These are phyloP conservation scores for Bubo bubo DNA, from an alignment of 2,113 vertebrate genomes.

Conservation along the genomic window DNA sequence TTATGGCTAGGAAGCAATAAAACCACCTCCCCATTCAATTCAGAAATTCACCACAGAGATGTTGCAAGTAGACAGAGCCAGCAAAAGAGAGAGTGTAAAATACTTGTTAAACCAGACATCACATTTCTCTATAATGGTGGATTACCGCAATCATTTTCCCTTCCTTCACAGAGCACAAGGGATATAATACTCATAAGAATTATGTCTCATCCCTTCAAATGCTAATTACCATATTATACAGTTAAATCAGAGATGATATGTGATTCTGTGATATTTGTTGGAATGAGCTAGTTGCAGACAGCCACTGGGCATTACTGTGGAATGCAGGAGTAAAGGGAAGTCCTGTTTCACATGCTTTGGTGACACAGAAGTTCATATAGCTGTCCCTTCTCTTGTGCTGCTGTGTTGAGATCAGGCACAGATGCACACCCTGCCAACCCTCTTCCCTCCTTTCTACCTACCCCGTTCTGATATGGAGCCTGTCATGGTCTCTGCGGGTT, in stretches of 20 bases:
- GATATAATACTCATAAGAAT: neutral
- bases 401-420: neutral
- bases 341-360: neutral
- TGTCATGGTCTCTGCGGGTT: neutral
- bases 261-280: neutral
- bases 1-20: constrained; percentile 10
- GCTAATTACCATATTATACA: neutral
- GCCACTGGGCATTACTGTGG: neutral
- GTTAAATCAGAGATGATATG: neutral
- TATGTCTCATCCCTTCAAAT: neutral
- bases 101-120: neutral
- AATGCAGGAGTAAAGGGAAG: neutral
- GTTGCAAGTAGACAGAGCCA: neutral
- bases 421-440: neutral
- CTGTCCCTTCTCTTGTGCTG: neutral
- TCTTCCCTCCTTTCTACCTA: neutral
- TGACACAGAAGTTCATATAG: neutral
- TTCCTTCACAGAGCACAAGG: neutral
- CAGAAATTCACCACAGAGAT: neutral
- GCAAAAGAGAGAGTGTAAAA: neutral
- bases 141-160: neutral
- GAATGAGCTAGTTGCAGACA: neutral
- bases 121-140: neutral
- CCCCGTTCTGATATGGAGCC: neutral
- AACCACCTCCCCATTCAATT: neutral